Evolutionary conservation across 2,888 invertebrate genomes (phyloP), one percentile per base, ranked within the genome.

Genomic region (Andrena dorsata): DNA sequence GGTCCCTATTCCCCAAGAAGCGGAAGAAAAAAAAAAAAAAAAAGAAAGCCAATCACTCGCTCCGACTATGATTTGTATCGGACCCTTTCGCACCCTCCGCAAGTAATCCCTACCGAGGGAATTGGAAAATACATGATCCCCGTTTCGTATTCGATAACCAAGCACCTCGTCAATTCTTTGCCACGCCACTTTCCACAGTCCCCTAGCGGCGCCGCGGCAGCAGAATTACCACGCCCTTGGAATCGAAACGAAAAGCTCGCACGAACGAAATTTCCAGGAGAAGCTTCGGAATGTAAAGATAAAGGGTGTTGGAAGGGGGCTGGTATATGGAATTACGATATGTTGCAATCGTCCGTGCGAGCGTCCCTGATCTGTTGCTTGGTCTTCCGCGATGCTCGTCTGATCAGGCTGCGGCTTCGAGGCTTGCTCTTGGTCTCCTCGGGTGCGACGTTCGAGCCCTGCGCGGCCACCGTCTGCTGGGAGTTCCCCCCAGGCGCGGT

Each of bases 281-380:
- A 23, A 10, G 10, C 23, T 23, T 56, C 26, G 28, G 6, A 10
- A 0, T 35, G 7, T 16, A 16, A 6, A 47, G 26, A 71, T 6
- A 32, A 3, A 47, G 49, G 20, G 23, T 16, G 7, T 4, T 23
- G n/a, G 16, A 20, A 1, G 26, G 26, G 10, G 13, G n/a, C 2
- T 1, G 10, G 32, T 23, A 1, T n/a, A 41, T 26, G 16, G 53
- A 78, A 63, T 95, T 96, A 97, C 89, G 97, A 97, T 90, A 97
- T 95, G 92, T 95, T 96, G 92, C 97, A 97, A 92, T 97, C 96
- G 86, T 97, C 96, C 41, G 95, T 94, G 86, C 96, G 96, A 63
- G 96, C 96, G 90, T 97, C 97, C 87, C 96, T 95, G 88, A 97
- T 96, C 94, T 97, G 97, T 92, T 97, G 97, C 91, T 97, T 97